Conservation (phyloP, 2,888 invertebrate species). For the Scaptomyza flava region DNA sequence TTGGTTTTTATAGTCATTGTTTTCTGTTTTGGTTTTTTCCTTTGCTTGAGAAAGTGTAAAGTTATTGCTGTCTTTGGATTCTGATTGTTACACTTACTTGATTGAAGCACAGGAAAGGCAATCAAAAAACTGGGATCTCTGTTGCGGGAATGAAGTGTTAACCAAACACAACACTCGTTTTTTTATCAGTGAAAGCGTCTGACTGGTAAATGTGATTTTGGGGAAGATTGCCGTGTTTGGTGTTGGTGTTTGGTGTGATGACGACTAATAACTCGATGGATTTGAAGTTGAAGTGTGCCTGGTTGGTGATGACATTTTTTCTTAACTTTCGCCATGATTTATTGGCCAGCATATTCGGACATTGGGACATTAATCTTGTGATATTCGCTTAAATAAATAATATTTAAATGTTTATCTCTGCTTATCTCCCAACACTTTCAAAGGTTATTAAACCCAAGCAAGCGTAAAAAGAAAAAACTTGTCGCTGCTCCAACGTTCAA, state of each 20-base stretch:
- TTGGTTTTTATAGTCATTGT: constrained; percentile 74
- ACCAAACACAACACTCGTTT: not conserved
- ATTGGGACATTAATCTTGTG: constrained; percentile 68
- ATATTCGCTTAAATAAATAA: constrained; percentile 36
- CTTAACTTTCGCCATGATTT: constrained; percentile 76
- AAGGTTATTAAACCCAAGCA: constrained; percentile 47
- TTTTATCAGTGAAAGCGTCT: constrained; percentile 49
- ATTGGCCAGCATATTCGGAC: constrained; percentile 68
- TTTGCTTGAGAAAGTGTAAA: constrained; percentile 45
- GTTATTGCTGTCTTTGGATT: constrained; percentile 52
- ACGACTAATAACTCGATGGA: constrained; percentile 53
- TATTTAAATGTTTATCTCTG: constrained; percentile 68
- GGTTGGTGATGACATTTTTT: constrained; percentile 55
- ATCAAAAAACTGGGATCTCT: not conserved
- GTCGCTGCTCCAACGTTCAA: constrained; percentile 12
- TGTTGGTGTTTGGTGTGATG: constrained; percentile 16
- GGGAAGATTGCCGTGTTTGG: constrained; percentile 13
- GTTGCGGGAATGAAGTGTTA: not conserved
- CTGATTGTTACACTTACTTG: constrained; percentile 59
- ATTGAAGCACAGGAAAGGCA: constrained; percentile 23
- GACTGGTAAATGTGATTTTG: constrained; percentile 30
- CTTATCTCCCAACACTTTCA: constrained; percentile 40
- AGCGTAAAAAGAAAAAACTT: constrained; percentile 9
- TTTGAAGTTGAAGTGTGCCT: constrained; percentile 34
- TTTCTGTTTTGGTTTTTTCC: constrained; percentile 16